Conservation (phyloP, 2,888 invertebrate species). For the Dinocampus coccinellae region DNA sequence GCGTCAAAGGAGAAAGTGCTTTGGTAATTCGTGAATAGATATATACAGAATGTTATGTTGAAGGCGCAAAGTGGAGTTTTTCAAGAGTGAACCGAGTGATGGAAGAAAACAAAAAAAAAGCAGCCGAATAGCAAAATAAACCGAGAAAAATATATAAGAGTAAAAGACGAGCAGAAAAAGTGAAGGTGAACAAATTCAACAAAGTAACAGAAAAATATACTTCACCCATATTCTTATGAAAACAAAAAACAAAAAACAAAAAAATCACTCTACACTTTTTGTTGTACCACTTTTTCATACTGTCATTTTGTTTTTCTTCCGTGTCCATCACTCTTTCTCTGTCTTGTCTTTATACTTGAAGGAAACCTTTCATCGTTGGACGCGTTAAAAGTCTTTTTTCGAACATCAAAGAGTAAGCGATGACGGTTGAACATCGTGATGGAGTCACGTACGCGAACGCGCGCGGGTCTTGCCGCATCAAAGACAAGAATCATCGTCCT, state of each 20-base stretch:
- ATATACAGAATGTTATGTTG: constrained; percentile 30
- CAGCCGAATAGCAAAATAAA: too few species aligned
- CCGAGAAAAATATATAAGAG: constrained; percentile 16
- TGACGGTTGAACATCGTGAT: constrained; percentile 24
- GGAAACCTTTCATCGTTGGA: constrained; percentile 28
- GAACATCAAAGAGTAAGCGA: constrained; percentile 41
- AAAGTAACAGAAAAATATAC: background rate
- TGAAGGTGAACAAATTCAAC: background rate
- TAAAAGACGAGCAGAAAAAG: constrained; percentile 30
- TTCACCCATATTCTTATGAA: background rate
- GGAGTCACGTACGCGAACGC: constrained; percentile 32
- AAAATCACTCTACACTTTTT: constrained; percentile 4
- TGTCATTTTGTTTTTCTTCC: background rate
- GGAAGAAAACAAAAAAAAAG: constrained; percentile 36
- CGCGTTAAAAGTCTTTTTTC: constrained; percentile 39
- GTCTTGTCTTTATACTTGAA: background rate
- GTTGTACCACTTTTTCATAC: background rate
- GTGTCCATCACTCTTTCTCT: constrained; percentile 6
- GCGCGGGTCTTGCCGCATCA: constrained; percentile 1
- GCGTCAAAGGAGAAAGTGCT: constrained; percentile 55
- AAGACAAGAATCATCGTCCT: background rate
- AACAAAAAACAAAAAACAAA: background rate
- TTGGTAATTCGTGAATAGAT: constrained; percentile 21
- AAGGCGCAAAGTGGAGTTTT: constrained; percentile 34
- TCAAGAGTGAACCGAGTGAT: constrained; percentile 23